These are phyloP conservation scores for Meloidogyne hapla DNA, from an alignment of 1,140 invertebrate genomes.

Conservation along the genomic window DNA sequence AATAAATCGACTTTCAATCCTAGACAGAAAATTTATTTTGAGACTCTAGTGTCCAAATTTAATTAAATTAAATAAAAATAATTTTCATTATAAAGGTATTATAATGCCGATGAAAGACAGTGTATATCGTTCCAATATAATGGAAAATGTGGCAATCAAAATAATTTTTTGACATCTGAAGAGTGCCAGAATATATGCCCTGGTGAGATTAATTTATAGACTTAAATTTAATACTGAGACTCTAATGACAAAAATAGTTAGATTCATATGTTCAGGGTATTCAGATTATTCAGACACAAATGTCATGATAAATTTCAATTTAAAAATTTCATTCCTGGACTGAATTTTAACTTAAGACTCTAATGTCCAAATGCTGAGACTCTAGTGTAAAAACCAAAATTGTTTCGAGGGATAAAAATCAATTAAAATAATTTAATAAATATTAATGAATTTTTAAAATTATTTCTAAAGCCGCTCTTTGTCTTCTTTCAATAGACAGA, in stretches of 20 bases:
- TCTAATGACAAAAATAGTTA: neutral
- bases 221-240: neutral
- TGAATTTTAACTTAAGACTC: neutral
- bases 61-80: constrained; percentile 1
- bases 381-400: neutral
- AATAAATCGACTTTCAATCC: no score
- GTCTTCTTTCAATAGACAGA: constrained; percentile 58
- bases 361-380: neutral
- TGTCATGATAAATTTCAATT: no score
- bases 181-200: constrained; percentile 77
- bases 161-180: constrained; percentile 77
- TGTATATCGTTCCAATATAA: constrained; percentile 78
- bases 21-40: no score
- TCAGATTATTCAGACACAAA: no score
- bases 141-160: constrained; percentile 82
- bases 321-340: no score
- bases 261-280: no score
- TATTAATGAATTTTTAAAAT: constrained; percentile 26
- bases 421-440: neutral
- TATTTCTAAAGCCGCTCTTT: constrained; percentile 56
- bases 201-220: constrained; percentile 49
- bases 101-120: constrained; percentile 71
- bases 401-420: neutral
- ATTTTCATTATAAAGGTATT: constrained; percentile 67
- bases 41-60: neutral